Percentiles rank a stretch among this genome's conserved stretches.
Conservation (phyloP, 2,113 vertebrate species). For the Leucoraja erinaceus region DNA sequence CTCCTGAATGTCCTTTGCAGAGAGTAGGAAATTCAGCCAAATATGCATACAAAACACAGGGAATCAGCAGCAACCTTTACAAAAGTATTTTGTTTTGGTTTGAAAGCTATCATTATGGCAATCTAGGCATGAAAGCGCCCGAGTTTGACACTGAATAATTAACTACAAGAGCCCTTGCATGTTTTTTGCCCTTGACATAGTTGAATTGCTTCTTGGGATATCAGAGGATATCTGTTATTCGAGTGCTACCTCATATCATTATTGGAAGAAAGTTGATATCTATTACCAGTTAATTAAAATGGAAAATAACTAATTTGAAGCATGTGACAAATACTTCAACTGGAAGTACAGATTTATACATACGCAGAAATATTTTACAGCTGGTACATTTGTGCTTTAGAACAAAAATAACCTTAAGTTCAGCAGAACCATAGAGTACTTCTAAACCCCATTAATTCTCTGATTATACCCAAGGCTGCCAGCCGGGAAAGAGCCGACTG, state of each 20-base stretch:
- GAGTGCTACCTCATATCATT: neutral
- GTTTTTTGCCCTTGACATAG: neutral
- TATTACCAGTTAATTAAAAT: neutral
- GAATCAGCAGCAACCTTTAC: neutral
- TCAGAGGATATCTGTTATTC: neutral
- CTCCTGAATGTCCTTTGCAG: neutral
- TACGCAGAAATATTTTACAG: slow-evolving; percentile 25
- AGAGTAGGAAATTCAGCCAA: neutral
- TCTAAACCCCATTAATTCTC: neutral
- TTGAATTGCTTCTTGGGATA: neutral
- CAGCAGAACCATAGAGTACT: no score
- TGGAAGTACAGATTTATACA: neutral
- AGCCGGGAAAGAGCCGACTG: slow-evolving; percentile 80
- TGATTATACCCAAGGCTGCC: slow-evolving; percentile 86
- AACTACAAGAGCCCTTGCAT: neutral
- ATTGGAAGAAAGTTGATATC: neutral
- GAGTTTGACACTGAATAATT: neutral
- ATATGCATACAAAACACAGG: neutral
- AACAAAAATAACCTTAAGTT: neutral
- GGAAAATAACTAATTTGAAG: neutral
- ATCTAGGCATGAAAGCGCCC: neutral
- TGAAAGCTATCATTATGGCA: neutral
- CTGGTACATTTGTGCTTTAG: neutral
- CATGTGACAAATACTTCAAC: neutral
- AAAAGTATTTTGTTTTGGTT: neutral